A percentile compares a stretch with the other conserved stretches of the same genome.
Evolutionary conservation across 1,140 invertebrate species (phyloP).

Genomic region (Lordiphosa stackelbergi): DNA sequence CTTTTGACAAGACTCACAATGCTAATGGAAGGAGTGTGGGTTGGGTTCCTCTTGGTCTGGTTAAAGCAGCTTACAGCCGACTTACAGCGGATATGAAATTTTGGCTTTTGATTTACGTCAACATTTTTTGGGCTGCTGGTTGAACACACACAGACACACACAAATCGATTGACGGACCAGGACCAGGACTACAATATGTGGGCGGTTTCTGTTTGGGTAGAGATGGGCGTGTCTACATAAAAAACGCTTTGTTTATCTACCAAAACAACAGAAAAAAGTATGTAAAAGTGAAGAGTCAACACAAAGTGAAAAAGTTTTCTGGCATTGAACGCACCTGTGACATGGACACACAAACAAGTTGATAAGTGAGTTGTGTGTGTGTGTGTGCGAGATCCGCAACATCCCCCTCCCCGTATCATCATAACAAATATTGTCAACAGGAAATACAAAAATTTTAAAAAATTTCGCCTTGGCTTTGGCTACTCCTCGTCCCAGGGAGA

Average conservation of each 20-base stretch:
- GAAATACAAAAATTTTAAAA: conserved; percentile 59
- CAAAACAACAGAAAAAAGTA: conserved; percentile 50
- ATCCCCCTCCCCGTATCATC: conserved; percentile 19
- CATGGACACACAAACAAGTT: conserved; percentile 55
- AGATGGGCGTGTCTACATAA: conserved; percentile 37
- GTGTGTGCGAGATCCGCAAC: conserved; percentile 31
- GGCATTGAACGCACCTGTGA: conserved; percentile 70
- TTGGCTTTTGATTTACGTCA: conserved; percentile 75
- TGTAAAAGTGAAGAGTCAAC: conserved; percentile 47
- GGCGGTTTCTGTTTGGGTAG: conserved; percentile 13
- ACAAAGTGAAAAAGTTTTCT: conserved; percentile 47
- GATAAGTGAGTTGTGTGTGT: conserved; percentile 43
- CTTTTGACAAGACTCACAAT: conserved; percentile 13
- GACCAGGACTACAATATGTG: conserved; percentile 5
- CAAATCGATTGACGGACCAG: conserved; percentile 64
- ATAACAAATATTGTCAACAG: conserved; percentile 65
- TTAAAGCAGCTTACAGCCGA: conserved; percentile 72
- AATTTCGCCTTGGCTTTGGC: conserved; percentile 33
- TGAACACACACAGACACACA: conserved; percentile 5
- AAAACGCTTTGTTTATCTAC: conserved; percentile 71
- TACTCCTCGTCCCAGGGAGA: conserved; percentile 9
- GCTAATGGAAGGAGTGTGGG: neutral
- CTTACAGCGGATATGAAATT: conserved; percentile 75
- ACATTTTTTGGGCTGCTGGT: conserved; percentile 47
- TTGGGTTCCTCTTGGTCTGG: conserved; percentile 8